phyloP scores from a whole-genome alignment of 2,888 invertebrate species.

The Cephus sareptanus region DNA sequence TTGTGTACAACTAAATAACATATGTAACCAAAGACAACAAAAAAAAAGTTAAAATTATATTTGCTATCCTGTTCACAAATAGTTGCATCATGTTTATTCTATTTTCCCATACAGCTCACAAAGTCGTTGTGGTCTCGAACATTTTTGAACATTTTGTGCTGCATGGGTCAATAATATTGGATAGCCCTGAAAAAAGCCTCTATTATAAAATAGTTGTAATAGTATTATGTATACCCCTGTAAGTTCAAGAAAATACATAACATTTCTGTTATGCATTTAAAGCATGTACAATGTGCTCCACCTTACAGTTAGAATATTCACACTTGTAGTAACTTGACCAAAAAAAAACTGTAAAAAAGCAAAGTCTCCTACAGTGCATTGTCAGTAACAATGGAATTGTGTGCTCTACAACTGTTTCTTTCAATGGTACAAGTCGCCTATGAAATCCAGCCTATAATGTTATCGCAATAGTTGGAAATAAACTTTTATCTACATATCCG shows the following conservation, averaged over 20 bases:
- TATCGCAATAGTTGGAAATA: background rate
- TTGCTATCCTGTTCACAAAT: background rate
- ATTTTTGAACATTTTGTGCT: no score
- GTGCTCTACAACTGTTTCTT: background rate
- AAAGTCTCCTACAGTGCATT: background rate
- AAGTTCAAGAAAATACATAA: background rate
- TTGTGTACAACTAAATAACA: background rate
- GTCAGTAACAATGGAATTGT: background rate
- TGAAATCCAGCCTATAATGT: background rate
- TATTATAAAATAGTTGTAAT: background rate
- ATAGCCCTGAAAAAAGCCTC: no score
- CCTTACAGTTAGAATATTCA: background rate
- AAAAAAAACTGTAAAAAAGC: no score
- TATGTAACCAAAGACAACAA: background rate
- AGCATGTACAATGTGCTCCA: background rate
- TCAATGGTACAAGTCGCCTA: background rate
- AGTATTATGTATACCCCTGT: background rate
- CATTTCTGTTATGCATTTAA: background rate
- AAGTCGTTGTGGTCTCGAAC: background rate
- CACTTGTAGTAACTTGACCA: no score
- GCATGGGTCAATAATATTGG: no score
- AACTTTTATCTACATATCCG: background rate
- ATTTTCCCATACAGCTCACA: background rate
- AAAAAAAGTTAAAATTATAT: background rate
- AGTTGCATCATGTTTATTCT: background rate